Evolutionary conservation across 2,113 vertebrate genomes (phyloP).

Genomic region (Lepus timidus): DNA sequence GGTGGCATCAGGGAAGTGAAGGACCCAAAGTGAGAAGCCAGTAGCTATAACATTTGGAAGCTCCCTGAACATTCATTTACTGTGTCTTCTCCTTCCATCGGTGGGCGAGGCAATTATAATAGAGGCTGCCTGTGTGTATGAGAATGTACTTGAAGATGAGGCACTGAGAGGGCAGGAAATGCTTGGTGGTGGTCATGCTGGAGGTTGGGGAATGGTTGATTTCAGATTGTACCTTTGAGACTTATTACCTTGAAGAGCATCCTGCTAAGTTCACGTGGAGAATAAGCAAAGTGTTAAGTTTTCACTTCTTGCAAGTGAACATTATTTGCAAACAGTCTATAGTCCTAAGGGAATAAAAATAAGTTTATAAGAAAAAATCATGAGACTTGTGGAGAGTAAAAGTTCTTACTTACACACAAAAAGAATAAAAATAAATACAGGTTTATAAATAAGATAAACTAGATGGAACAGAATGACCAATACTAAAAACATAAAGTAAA

Average conservation of each 20-base stretch:
- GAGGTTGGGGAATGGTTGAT: neutral
- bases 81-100: neutral
- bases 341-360: neutral
- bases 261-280: neutral
- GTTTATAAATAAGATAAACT: neutral
- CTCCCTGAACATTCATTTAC: neutral
- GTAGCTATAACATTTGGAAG: too few species aligned
- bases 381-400: neutral
- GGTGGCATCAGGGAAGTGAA: too few species aligned
- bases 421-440: too few species aligned
- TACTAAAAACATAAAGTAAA: neutral
- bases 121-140: neutral
- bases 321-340: neutral
- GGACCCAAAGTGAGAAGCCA: neutral
- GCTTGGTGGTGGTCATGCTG: neutral
- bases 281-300: neutral
- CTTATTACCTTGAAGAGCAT: neutral
- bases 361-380: neutral
- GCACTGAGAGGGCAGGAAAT: neutral
- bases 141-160: neutral
- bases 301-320: neutral
- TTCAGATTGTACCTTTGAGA: neutral
- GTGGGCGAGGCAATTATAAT: neutral
- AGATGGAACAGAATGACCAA: neutral
- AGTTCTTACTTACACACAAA: neutral